phyloP scores from a whole-genome alignment of 2,888 invertebrate genomes.

The Limnephilus auricula region DNA sequence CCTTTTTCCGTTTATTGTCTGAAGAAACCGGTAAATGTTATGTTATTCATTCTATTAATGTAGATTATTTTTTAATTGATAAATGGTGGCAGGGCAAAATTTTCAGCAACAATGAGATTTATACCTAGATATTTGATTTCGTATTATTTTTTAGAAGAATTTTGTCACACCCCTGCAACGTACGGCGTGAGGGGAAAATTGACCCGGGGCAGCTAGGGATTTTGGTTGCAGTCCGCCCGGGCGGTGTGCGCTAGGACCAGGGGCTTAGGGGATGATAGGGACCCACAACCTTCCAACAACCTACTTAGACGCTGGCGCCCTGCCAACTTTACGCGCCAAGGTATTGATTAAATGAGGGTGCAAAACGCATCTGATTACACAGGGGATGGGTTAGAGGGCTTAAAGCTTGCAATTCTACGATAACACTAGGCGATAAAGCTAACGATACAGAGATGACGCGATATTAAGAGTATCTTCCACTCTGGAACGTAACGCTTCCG shows the following conservation, averaged over 20 bases:
- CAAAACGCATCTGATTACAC: not conserved
- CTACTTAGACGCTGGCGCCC: slow-evolving; percentile 8
- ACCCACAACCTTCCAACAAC: not conserved
- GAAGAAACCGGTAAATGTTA: no score
- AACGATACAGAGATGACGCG: no score
- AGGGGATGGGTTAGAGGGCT: not conserved
- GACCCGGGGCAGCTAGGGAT: not conserved
- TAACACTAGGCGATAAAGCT: not conserved
- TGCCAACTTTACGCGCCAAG: not conserved
- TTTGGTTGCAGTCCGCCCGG: not conserved
- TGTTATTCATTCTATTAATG: no score
- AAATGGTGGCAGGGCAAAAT: no score
- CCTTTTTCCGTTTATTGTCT: no score
- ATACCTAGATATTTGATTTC: no score
- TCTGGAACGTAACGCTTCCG: no score
- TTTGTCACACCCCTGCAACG: no score
- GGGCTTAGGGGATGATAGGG: not conserved
- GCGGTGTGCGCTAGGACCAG: not conserved
- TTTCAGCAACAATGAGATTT: no score
- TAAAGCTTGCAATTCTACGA: not conserved
- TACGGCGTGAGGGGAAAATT: not conserved
- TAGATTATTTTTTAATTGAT: no score
- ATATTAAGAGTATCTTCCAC: no score
- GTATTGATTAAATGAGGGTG: slow-evolving; percentile 11
- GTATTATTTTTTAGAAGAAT: no score